Percentiles rank a stretch among this genome's conserved stretches.
Evolutionary conservation across 1,140 invertebrate species (phyloP).

Genomic region (Luehdorfia chinensis): DNA sequence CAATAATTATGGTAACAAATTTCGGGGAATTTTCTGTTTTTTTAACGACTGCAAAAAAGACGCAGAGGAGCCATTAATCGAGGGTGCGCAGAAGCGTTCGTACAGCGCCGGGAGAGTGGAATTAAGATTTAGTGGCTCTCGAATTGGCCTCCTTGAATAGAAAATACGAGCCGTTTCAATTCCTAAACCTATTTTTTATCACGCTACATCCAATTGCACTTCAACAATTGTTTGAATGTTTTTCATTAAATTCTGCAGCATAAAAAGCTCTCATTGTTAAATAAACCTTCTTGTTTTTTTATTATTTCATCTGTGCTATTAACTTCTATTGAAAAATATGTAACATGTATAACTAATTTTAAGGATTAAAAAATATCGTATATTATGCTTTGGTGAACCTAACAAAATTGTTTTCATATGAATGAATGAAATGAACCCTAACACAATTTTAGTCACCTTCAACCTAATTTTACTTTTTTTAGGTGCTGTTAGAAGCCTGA

Average conservation of each 20-base stretch:
- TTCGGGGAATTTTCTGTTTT: too few relatives aligned
- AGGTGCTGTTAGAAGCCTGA: too few relatives aligned
- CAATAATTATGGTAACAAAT: too few relatives aligned
- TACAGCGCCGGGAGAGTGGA: constrained; percentile 20
- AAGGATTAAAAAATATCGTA: too few relatives aligned
- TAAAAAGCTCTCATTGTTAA: neutral
- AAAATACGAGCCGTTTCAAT: constrained; percentile 26
- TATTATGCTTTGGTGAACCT: neutral
- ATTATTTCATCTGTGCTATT: neutral
- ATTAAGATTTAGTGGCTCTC: constrained; percentile 35
- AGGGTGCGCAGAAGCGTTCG: constrained; percentile 16
- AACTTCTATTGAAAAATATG: too few relatives aligned
- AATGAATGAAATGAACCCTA: too few relatives aligned
- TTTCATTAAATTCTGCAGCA: constrained; percentile 14
- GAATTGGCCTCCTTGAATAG: constrained; percentile 31
- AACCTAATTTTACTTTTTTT: too few relatives aligned
- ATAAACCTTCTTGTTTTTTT: neutral
- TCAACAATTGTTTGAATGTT: constrained; percentile 13
- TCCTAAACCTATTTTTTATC: constrained; percentile 19
- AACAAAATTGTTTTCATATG: neutral
- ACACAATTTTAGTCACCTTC: neutral
- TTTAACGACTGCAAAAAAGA: constrained; percentile 15
- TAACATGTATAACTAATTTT: too few relatives aligned
- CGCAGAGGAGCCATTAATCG: constrained; percentile 18
- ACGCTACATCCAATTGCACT: constrained; percentile 17